Percentiles rank a stretch among this genome's conserved stretches.
These are phyloP conservation scores for Aurelia aurita DNA, from an alignment of 30 jellyfish, hydroid and myxozoan genomes.

Conservation along the genomic window DNA sequence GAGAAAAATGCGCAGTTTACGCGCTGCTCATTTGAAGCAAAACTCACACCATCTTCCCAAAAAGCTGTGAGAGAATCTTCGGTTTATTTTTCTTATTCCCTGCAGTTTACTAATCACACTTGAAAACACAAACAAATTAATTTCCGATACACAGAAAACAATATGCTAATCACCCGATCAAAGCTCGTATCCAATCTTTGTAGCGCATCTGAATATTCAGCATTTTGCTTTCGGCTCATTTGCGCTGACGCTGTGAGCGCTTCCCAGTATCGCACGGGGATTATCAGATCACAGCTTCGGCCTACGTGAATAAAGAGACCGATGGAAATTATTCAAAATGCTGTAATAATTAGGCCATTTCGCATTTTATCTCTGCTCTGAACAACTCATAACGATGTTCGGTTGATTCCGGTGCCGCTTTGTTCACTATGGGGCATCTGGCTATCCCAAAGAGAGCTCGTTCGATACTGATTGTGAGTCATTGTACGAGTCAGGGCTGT, in stretches of 20 bases:
- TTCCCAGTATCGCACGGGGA: constrained; percentile 28
- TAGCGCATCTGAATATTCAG: constrained; percentile 26
- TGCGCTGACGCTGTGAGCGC: constrained; percentile 11
- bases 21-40: too few relatives aligned
- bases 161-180: constrained; percentile 50
- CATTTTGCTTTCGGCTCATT: constrained; percentile 15
- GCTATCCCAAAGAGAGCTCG: too few relatives aligned
- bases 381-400: too few relatives aligned
- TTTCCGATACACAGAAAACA: constrained; percentile 5
- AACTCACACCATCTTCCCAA: too few relatives aligned
- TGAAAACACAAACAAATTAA: background rate
- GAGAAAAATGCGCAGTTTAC: too few relatives aligned
- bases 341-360: background rate
- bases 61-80: background rate
- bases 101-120: background rate
- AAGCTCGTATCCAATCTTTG: constrained; percentile 42
- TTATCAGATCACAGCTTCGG: constrained; percentile 10
- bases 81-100: background rate
- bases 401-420: too few relatives aligned
- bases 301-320: constrained; percentile 4
- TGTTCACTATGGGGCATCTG: too few relatives aligned
- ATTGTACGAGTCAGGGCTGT: too few relatives aligned
- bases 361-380: too few relatives aligned
- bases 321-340: background rate
- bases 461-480: too few relatives aligned